Evolutionary conservation across 2,888 invertebrate genomes (phyloP), one percentile per base, ranked within the genome.

Genomic region (Scaptodrosophila latifasciaeformis): DNA sequence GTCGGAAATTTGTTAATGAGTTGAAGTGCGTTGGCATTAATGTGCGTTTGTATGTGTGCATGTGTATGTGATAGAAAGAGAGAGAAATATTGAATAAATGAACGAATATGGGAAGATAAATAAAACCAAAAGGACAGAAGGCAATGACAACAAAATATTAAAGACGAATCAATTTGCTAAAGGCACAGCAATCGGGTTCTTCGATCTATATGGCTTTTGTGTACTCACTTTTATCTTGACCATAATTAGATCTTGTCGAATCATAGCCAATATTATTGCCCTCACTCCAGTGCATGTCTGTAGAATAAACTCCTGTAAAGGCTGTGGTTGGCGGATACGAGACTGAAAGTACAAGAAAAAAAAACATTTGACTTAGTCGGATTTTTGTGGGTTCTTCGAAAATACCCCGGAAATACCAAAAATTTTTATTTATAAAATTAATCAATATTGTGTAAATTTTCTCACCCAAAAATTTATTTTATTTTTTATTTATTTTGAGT

Each of bases 301-400:
- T 84, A 49, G 82, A 79, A 44, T 72, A 76, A 29, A 79, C 55
- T 27, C 80, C 82, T 24, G 81, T 54, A 1, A 67, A 69, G 15
- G 78, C 58, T 4, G 86, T 86, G 6, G 86, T 86, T 44, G 84
- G 84, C 1, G 85, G 85, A 81, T 85, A 85, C 9, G 86, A 86
- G 6, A 85, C 86, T 86, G 62, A 0, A 58, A 65, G 43, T 6
- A 46, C 5, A 15, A 49, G 46, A 13, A 15, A 5, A n/a, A 1
- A 40, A 10, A 46, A 7, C 13, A 24, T 13, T n/a, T n/a, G n/a
- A n/a, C n/a, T n/a, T n/a, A n/a, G n/a, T n/a, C n/a, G n/a, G n/a
- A n/a, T n/a, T n/a, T n/a, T n/a, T n/a, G n/a, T n/a, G n/a, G n/a
- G n/a, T n/a, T n/a, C n/a, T n/a, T n/a, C n/a, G n/a, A n/a, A n/a